Percentiles rank a stretch among this genome's conserved stretches.
These are phyloP conservation scores for Brachionus asplanchnoidis DNA, from an alignment of 1,140 invertebrate genomes.

Conservation along the genomic window DNA sequence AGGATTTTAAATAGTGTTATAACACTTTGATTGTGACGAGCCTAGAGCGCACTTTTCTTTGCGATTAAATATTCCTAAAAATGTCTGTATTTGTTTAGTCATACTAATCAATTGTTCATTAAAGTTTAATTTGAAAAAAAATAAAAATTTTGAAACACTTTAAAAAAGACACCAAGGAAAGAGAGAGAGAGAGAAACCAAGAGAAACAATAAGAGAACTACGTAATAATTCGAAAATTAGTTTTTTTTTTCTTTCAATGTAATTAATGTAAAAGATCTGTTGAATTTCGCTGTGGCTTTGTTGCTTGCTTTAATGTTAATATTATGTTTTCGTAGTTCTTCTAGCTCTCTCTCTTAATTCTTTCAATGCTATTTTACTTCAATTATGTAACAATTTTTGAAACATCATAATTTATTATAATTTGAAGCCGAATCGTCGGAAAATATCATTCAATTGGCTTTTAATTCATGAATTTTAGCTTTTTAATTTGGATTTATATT, in stretches of 20 bases:
- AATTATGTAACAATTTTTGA: slow-evolving; percentile 29
- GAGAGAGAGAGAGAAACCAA: background rate
- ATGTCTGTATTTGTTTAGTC: background rate
- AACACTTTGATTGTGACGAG: background rate
- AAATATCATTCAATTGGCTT: background rate
- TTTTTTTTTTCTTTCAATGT: background rate
- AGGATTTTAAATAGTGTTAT: background rate
- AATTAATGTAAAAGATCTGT: slow-evolving; percentile 24
- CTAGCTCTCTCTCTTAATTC: background rate
- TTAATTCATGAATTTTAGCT: background rate
- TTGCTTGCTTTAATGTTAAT: slow-evolving; percentile 18
- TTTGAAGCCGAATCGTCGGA: background rate
- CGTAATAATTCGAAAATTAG: slow-evolving; percentile 10
- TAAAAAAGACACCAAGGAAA: background rate
- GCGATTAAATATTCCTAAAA: background rate
- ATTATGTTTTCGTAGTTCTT: slow-evolving; percentile 1
- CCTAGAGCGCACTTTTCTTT: background rate
- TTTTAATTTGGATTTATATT: background rate
- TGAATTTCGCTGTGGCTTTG: slow-evolving; percentile 9
- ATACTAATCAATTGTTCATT: slow-evolving; percentile 35
- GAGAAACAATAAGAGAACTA: slow-evolving; percentile 19
- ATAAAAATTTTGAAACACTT: background rate
- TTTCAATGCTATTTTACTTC: background rate
- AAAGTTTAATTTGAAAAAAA: slow-evolving; percentile 1
- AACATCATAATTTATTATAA: slow-evolving; percentile 35